Base-by-base conservation (phyloP, 2,797 vertebrate genomes). In the Cyprinodon diabolis region DNA sequence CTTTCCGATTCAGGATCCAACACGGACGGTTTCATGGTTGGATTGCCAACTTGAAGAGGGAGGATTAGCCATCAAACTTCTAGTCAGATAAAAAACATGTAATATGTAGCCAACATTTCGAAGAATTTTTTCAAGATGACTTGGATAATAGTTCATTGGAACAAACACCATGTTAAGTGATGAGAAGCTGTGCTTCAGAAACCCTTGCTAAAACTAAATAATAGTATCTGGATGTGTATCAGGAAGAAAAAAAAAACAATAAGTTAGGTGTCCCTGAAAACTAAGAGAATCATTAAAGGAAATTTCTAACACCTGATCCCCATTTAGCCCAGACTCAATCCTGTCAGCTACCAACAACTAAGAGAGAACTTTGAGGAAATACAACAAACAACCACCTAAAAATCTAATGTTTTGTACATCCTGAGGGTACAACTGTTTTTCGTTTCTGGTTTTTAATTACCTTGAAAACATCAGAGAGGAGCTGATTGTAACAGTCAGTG, bases 341-440 rank as follows among this genome's bases (percentile, higher is more conserved):
- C 35, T 21, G 37, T 2, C 35, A 62, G 58, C 35, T 62, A 62
- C 8, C 17, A 40, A 19, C 30, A 10, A 21, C 35, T 40, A 43
- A 10, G 40, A 35, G 19, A 43, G 19, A 60, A 37, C 15, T 35
- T 17, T 60, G 57, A 15, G 17, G 57, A 60, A 60, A 63, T 43
- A 19, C 17, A 15, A 43, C 60, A 35, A 25, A 51, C 70, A 37
- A 6, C 51, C 4, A 35, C 63, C n/a, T 66, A 62, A 66, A 73
- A 63, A 54, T 14, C 52, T n/a, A n/a, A n/a, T 40, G 2, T 2
- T 21, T 66, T 66, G 30, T 30, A 66, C 35, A 51, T 43, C 40
- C 56, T 30, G 15, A 66, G 60, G 71, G 67, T 51, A 54, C 65
- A 57, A 57, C 25, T 48, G 57, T 55, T 67, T 71, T 40, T 54